Evolutionary conservation across 2,113 vertebrate genomes (phyloP), one percentile per base, ranked within the genome.

Genomic region (Catharus minimus): DNA sequence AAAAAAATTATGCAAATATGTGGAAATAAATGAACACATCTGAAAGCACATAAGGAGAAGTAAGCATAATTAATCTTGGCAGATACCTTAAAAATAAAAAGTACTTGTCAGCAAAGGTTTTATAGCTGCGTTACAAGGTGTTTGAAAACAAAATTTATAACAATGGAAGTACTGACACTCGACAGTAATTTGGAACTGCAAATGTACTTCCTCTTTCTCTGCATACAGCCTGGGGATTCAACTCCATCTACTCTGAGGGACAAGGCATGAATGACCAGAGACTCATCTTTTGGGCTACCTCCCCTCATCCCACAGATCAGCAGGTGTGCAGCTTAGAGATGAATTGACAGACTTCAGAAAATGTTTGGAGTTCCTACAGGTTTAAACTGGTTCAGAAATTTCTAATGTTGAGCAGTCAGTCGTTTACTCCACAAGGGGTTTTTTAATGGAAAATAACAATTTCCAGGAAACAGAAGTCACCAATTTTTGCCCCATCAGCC

Each of bases 141-240:
- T 79, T 94, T 73, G 57, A 79, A 92, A 92, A 75, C 30, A 82
- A 76, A 30, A 69, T 82, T 85, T 77, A 85, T 86, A 74, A 66
- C 47, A 86, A 74, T 84, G 38, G 26, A 83, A 72, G 28, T 46
- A 44, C 39, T 93, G 81, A 60, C 41, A 44, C 20, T 58, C 38
- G 78, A 32, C 52, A 90, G 39, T 39, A 86, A 43, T 81, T 77
- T 36, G 30, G 57, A 86, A 74, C n/a, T 52, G 27, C 44, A 93
- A 47, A 67, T 26, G 12, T 43, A 28, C 13, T 74, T 87, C 23
- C 13, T 62, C 67, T 46, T 46, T 81, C 55, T 53, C 20, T 50
- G 17, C 52, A 23, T 58, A 38, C 33, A 62, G 43, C 19, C 32
- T 78, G 69, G 33, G 26, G 43, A 22, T 49, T 49, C 28, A 30